phyloP scores from a whole-genome alignment of 2,797 vertebrate species.

The Chaetophractus vellerosus region DNA sequence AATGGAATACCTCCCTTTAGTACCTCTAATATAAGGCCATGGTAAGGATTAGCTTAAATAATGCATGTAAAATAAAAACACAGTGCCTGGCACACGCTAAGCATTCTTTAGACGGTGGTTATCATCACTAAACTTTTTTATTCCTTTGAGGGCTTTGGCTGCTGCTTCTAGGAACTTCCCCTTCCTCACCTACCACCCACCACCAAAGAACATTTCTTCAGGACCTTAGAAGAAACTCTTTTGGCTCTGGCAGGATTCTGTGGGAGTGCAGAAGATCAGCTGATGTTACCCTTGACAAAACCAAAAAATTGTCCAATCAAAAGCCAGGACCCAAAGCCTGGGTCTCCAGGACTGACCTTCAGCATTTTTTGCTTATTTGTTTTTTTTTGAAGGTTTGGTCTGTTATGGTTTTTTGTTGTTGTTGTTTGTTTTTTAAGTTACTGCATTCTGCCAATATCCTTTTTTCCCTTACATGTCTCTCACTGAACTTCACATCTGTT shows the following conservation, averaged over 20 bases:
- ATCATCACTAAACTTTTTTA: neutral
- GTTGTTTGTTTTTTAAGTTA: neutral
- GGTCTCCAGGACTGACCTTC: neutral
- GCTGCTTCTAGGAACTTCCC: neutral
- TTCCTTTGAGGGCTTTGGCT: neutral
- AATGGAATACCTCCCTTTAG: neutral
- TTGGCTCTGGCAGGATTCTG: conserved; percentile 1
- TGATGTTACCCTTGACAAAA: neutral
- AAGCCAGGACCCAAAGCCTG: neutral
- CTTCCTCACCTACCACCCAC: neutral
- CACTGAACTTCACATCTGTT: conserved; percentile 1
- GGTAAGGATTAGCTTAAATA: neutral
- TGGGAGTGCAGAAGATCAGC: neutral
- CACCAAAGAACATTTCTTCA: conserved; percentile 6
- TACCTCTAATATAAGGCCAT: neutral
- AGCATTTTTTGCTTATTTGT: neutral
- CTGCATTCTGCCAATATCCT: neutral
- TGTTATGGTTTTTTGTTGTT: no score
- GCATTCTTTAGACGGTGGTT: neutral
- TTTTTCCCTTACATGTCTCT: conserved; percentile 3
- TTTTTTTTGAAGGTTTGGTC: no score
- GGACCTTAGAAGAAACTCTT: neutral
- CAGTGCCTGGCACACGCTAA: neutral
- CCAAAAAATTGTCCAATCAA: neutral
- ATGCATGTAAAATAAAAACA: no score